Percentiles rank a stretch among this genome's conserved stretches.
These are phyloP conservation scores for Spodoptera littoralis DNA, from an alignment of 2,888 invertebrate species.

Conservation along the genomic window DNA sequence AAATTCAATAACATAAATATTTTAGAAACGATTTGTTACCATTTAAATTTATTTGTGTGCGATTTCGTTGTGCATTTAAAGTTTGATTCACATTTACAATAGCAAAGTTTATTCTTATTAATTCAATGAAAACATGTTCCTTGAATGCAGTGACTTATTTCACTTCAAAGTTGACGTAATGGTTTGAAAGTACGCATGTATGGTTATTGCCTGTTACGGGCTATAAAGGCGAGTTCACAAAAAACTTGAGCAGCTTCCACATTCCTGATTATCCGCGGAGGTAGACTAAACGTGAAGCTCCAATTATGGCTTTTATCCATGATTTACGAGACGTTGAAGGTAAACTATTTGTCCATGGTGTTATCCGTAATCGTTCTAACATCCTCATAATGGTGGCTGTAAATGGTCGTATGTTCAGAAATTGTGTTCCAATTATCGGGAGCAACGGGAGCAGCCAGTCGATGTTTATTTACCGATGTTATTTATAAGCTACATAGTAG, in stretches of 20 bases:
- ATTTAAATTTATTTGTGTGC: slow-evolving; percentile 45
- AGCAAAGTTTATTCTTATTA: too few species aligned
- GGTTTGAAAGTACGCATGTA: slow-evolving; percentile 18
- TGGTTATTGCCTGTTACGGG: slow-evolving; percentile 38
- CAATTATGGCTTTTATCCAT: slow-evolving; percentile 53
- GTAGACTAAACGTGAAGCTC: slow-evolving; percentile 43
- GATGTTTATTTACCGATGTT: slow-evolving; percentile 39
- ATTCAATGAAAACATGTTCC: too few species aligned
- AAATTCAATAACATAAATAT: slow-evolving; percentile 65
- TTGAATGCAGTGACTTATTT: slow-evolving; percentile 22
- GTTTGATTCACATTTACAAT: not conserved
- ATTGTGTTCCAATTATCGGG: slow-evolving; percentile 62
- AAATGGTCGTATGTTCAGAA: slow-evolving; percentile 47
- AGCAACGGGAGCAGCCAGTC: slow-evolving; percentile 22
- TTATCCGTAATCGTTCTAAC: slow-evolving; percentile 57
- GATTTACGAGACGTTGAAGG: slow-evolving; percentile 51
- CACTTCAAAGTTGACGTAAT: slow-evolving; percentile 17
- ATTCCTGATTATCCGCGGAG: slow-evolving; percentile 44
- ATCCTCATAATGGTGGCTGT: slow-evolving; percentile 55
- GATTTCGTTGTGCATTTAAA: slow-evolving; percentile 23
- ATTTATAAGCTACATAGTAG: slow-evolving; percentile 45
- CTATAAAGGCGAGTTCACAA: slow-evolving; percentile 21
- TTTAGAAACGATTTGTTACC: slow-evolving; percentile 58
- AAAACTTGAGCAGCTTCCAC: slow-evolving; percentile 47
- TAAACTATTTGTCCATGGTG: slow-evolving; percentile 49